Evolutionary conservation across 1,140 invertebrate genomes (phyloP).

Genomic region (Caenorhabditis inopinata): DNA sequence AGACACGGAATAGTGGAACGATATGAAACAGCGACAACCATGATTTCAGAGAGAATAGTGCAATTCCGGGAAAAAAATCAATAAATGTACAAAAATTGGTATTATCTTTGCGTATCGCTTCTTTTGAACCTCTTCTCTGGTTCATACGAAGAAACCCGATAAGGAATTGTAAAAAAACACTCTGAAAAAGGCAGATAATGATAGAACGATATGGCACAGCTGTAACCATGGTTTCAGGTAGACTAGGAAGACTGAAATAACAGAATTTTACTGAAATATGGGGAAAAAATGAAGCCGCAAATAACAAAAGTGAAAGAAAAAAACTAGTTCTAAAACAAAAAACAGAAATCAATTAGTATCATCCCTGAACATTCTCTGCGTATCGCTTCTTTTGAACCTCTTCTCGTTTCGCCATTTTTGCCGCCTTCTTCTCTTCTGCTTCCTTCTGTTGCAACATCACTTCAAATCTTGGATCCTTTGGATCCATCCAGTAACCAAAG

Average conservation of each 20-base stretch:
- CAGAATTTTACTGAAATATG: too few species aligned
- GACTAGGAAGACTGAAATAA: too few species aligned
- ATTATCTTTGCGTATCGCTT: constrained; percentile 52
- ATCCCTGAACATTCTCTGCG: constrained; percentile 32
- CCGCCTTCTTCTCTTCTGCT: constrained; percentile 63
- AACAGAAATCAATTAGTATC: neutral
- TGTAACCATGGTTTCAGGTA: too few species aligned
- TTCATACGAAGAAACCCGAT: too few species aligned
- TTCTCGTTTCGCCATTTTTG: too few species aligned
- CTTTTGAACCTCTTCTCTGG: constrained; percentile 45
- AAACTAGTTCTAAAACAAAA: too few species aligned
- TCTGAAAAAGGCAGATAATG: too few species aligned
- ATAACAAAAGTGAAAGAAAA: too few species aligned
- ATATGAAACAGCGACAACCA: too few species aligned
- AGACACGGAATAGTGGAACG: neutral
- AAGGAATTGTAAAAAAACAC: too few species aligned
- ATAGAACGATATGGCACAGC: too few species aligned
- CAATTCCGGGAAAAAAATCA: neutral
- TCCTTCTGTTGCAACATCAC: constrained; percentile 64
- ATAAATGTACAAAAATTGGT: neutral
- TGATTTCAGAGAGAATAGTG: neutral
- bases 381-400: constrained; percentile 52
- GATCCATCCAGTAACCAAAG: constrained; percentile 67
- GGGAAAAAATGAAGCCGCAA: too few species aligned
- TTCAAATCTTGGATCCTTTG: constrained; percentile 66